phyloP scores from a whole-genome alignment of 2,888 invertebrate species.

The Lasioglossum leucozonium region DNA sequence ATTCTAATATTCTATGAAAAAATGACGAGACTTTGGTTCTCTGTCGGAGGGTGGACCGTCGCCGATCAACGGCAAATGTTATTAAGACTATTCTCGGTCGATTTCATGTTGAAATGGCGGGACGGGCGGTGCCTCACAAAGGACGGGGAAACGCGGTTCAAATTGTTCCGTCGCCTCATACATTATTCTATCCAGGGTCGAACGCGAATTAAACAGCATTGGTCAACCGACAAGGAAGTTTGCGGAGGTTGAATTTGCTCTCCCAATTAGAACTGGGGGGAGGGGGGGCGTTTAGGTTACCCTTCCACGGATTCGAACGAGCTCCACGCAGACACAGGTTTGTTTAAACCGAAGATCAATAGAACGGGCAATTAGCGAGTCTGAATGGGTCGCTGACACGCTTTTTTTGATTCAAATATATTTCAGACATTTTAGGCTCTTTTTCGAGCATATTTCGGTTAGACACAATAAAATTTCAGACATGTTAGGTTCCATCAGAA shows the following conservation, averaged over 20 bases:
- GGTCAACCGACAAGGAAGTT: conserved; percentile 30
- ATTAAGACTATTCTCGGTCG: not conserved
- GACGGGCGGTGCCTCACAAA: not conserved
- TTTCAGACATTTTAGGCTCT: not conserved
- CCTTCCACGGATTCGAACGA: not conserved
- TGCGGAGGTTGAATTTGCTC: conserved; percentile 45
- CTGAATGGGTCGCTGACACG: not conserved
- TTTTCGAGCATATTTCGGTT: not conserved
- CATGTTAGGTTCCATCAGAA: not conserved
- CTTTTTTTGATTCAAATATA: not conserved
- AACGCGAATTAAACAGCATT: conserved; percentile 18
- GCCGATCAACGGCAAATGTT: not conserved
- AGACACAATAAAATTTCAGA: too few relatives aligned
- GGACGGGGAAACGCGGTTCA: not conserved
- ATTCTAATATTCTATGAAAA: not conserved
- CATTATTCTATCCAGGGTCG: not conserved
- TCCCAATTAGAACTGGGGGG: conserved; percentile 41
- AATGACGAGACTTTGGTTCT: not conserved
- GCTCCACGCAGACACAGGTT: not conserved
- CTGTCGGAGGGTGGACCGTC: not conserved
- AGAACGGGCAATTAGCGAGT: conserved; percentile 12
- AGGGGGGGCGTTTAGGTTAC: too few relatives aligned
- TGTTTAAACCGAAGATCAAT: not conserved
- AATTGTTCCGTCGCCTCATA: not conserved
- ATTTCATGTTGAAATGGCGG: not conserved